phyloP scores from a whole-genome alignment of 2,113 vertebrate species.

The Barbus barbus region DNA sequence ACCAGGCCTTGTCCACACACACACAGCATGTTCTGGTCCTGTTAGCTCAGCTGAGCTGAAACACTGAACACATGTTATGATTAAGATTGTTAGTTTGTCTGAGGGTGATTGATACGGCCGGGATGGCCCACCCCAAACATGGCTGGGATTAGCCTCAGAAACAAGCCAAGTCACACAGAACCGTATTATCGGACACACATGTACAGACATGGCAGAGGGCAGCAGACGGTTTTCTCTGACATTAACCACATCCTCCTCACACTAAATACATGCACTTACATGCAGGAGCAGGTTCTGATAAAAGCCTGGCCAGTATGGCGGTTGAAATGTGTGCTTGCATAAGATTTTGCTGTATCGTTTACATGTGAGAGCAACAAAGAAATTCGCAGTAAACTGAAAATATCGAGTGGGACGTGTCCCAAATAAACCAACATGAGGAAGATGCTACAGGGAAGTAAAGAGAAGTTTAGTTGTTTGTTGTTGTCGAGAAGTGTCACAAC shows the following conservation, averaged over 20 bases:
- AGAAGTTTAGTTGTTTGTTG: background rate
- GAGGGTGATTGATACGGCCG: constrained; percentile 47
- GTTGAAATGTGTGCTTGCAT: background rate
- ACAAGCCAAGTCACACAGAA: constrained; percentile 23
- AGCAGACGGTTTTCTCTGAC: background rate
- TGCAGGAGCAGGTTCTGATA: background rate
- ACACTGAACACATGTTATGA: constrained; percentile 49
- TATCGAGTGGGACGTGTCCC: background rate
- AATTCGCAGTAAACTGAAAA: background rate
- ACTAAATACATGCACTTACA: background rate
- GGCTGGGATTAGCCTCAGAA: background rate
- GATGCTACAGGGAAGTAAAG: background rate
- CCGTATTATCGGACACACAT: background rate
- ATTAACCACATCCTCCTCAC: background rate
- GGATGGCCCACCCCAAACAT: constrained; percentile 37
- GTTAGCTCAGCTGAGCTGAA: constrained; percentile 54
- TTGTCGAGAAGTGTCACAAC: too few relatives aligned
- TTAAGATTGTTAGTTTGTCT: constrained; percentile 45
- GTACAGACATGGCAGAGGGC: constrained; percentile 10
- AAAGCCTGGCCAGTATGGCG: background rate
- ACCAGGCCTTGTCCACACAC: constrained; percentile 25
- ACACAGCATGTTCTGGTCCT: constrained; percentile 24
- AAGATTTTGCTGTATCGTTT: constrained; percentile 1
- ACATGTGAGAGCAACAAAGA: background rate
- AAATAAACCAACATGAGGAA: background rate